Base-by-base conservation (phyloP, 2,113 vertebrate genomes). In the Dasyurus viverrinus region DNA sequence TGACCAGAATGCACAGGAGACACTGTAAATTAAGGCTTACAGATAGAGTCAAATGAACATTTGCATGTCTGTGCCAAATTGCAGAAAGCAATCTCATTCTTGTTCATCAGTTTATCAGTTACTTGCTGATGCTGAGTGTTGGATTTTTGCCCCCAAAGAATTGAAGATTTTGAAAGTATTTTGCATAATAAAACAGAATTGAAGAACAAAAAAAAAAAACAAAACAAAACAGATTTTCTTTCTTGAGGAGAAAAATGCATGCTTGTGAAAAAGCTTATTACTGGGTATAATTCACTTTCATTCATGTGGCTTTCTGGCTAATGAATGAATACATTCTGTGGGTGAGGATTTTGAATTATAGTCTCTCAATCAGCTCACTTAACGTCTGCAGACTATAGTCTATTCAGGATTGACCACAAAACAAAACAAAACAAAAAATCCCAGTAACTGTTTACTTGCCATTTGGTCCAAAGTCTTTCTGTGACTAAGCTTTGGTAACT, bases 231-330 rank as follows among this genome's bases (percentile, higher is more conserved):
- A 1, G 48, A 47, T 60, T 92, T 94, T 93, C 52, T 90, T 53
- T 95, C 5, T 93, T 92, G 53, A 55, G 90, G 84, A 93, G 93
- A 97, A 54, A 93, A 89, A 55, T 8, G 91, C 84, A n/a, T 55
- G 68, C 55, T 94, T 55, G 8, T 93, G 93, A 84, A 68, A 54
- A 94, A 91, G 42, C 60, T 92, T 89, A 46, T 3, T 96, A 95
- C 93, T 89, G 90, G 36, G 95, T 95, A 50, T 94, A 90, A 97
- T 96, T 92, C 60, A 60, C 93, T 95, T 96, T 97, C 93, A 92
- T 96, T 98, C 96, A 91, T 90, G 91, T 47, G 54, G 55, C 92
- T 91, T 95, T 97, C 96, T 96, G 94, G 90, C 93, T 96, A 97
- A 94, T 46, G 52, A 96, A 95, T 93, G 95, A 55, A 54, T 57